These are phyloP conservation scores for Agrilus cyanescens DNA, from an alignment of 2,888 invertebrate species.

Conservation along the genomic window DNA sequence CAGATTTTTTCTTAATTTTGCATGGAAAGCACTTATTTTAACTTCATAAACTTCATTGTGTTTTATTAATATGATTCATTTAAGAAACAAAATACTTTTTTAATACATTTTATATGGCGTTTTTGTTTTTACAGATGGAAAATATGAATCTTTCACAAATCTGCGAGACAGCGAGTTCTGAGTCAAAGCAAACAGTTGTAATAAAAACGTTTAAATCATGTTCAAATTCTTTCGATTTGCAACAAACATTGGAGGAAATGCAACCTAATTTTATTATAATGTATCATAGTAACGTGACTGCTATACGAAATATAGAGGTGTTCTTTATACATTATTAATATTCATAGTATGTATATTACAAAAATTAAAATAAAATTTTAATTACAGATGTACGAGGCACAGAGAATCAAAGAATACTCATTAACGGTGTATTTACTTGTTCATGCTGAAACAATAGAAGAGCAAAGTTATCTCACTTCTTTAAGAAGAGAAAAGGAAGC, in stretches of 20 bases:
- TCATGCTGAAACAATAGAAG: conserved; percentile 89
- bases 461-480: conserved; percentile 88
- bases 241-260: conserved; percentile 52
- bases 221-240: conserved; percentile 59
- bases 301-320: conserved; percentile 83
- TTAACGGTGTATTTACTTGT: conserved; percentile 79
- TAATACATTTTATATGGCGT: too few relatives aligned
- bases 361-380: not conserved
- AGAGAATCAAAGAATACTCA: conserved; percentile 39
- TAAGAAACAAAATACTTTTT: not conserved
- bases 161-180: conserved; percentile 38
- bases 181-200: conserved; percentile 47
- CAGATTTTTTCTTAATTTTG: not conserved
- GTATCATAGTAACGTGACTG: conserved; percentile 79
- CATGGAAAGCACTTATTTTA: not conserved
- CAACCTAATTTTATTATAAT: conserved; percentile 76
- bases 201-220: conserved; percentile 70
- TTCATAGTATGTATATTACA: not conserved
- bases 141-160: conserved; percentile 55
- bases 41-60: not conserved
- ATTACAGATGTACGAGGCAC: conserved; percentile 54
- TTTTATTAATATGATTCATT: not conserved
- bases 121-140: conserved; percentile 42
- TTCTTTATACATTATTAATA: conserved; percentile 2
- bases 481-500: conserved; percentile 87